phyloP scores from a whole-genome alignment of 1,140 invertebrate species.

The Leptopilina clavipes region DNA sequence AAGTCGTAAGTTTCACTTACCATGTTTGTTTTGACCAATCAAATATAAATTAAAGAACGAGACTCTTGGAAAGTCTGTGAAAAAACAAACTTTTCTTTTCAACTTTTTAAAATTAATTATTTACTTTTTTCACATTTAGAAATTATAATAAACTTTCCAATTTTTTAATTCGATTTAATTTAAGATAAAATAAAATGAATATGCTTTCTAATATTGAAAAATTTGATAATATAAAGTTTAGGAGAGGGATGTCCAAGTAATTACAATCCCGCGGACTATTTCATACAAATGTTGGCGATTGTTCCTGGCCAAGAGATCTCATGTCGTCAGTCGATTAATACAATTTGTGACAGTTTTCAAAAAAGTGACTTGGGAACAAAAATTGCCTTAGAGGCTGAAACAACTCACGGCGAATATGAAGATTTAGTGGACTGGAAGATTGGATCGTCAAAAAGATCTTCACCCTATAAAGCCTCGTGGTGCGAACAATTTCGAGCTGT shows the following conservation, averaged over 20 bases:
- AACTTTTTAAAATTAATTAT: too few relatives aligned
- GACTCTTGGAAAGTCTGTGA: too few relatives aligned
- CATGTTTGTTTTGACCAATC: too few relatives aligned
- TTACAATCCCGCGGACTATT: conserved; percentile 97
- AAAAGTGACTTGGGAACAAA: conserved; percentile 78
- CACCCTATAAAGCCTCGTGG: conserved; percentile 89
- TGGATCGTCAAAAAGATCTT: background rate
- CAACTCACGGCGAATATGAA: conserved; percentile 64
- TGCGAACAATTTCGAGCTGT: conserved; percentile 91
- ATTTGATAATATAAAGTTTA: conserved; percentile 74
- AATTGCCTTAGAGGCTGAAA: conserved; percentile 76
- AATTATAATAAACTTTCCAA: too few relatives aligned
- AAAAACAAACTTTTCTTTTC: too few relatives aligned
- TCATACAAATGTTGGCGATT: conserved; percentile 92
- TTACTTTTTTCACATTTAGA: too few relatives aligned
- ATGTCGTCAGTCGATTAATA: conserved; percentile 83
- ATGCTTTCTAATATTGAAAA: background rate
- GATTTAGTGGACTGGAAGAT: conserved; percentile 49
- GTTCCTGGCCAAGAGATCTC: conserved; percentile 87
- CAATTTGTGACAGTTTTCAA: conserved; percentile 86
- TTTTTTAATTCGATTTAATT: conserved; percentile 10
- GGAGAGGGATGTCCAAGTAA: conserved; percentile 87
- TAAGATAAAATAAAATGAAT: background rate
- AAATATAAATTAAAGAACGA: too few relatives aligned
- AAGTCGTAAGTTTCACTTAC: conserved; percentile 80